A percentile compares a stretch with the other conserved stretches of the same genome.
phyloP scores from a whole-genome alignment of 2,113 vertebrate species.

The Benitochromis conjunctus region DNA sequence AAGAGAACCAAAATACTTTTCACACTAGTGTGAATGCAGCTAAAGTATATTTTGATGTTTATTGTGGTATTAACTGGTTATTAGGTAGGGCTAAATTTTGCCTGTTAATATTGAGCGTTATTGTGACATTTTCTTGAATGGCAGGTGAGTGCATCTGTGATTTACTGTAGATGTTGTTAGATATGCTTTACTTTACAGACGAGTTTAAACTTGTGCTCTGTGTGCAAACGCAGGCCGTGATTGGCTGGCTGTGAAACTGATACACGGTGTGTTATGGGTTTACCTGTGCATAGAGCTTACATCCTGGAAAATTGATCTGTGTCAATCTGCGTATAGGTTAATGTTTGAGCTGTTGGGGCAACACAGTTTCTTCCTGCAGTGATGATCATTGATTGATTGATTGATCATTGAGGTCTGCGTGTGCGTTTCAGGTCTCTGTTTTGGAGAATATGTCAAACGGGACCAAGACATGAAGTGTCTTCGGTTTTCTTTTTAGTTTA shows the following conservation, averaged over 20 bases:
- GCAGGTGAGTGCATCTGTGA: background rate
- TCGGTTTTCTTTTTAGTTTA: background rate
- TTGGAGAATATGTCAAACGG: background rate
- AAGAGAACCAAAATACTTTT: background rate
- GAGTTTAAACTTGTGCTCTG: background rate
- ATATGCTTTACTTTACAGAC: background rate
- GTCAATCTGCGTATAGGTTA: conserved; percentile 1
- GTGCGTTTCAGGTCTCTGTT: background rate
- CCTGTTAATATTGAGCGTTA: background rate
- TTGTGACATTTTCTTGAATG: background rate
- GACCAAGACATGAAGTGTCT: background rate
- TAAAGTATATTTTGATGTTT: background rate
- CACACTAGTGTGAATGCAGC: background rate
- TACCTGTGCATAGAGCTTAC: conserved; percentile 7
- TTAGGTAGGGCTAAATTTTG: background rate
- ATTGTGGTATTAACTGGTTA: background rate
- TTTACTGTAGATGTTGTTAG: background rate
- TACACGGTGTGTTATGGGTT: conserved; percentile 1
- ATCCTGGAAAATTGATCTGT: conserved; percentile 23
- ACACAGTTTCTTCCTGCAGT: background rate
- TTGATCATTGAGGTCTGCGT: no score
- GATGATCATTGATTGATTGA: no score
- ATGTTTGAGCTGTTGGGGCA: background rate
- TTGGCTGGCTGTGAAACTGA: conserved; percentile 16
- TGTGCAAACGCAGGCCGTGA: background rate